Evolutionary conservation across 2,797 vertebrate species (phyloP).

Genomic region (Halcyon leucocephala): DNA sequence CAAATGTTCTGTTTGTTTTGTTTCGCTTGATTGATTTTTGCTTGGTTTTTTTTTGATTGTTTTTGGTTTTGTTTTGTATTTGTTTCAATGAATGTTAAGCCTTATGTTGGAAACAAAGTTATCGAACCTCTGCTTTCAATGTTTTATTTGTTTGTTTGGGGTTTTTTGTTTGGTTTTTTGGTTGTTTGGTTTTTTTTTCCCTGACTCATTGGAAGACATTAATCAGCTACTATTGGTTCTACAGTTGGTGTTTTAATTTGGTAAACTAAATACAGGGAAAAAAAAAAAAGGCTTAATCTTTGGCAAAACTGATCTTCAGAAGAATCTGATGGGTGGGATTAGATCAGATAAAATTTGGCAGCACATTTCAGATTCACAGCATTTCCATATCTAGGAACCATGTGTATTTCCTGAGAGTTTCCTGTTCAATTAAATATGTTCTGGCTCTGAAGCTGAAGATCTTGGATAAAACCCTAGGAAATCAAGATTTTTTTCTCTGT

Average conservation of each 20-base stretch:
- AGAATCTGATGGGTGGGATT: neutral
- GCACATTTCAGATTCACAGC: neutral
- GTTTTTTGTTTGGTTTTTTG: neutral
- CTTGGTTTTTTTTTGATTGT: neutral
- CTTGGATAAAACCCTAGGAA: neutral
- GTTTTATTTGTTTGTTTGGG: neutral
- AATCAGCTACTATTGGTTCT: neutral
- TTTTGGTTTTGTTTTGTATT: neutral
- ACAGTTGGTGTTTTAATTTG: neutral
- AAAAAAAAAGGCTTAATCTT: neutral
- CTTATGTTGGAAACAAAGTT: neutral
- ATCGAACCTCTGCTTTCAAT: neutral
- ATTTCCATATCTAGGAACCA: neutral
- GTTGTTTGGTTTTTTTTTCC: neutral
- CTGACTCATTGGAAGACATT: neutral
- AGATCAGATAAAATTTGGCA: neutral
- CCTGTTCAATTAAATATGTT: neutral
- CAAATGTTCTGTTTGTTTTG: neutral
- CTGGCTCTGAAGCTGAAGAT: neutral
- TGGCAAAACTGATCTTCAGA: neutral
- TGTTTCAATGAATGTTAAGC: neutral
- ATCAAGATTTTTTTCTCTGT: neutral
- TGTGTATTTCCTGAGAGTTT: neutral
- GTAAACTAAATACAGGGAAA: neutral
- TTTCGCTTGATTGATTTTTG: too few relatives aligned